phyloP scores from a whole-genome alignment of 2,888 invertebrate genomes.

The Pseudoips prasinana region DNA sequence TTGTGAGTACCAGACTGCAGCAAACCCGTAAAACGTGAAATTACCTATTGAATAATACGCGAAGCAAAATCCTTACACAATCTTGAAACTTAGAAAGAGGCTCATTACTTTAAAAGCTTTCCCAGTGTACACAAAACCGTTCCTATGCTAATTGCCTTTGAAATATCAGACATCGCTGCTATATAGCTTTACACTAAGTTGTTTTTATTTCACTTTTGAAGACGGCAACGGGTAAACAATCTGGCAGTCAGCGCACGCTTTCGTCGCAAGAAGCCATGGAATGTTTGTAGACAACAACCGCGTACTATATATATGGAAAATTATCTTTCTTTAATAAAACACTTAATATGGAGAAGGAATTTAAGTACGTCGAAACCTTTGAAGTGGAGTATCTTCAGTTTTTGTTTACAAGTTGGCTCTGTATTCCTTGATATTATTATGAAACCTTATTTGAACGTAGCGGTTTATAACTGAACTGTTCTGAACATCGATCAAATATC shows the following conservation, averaged over 20 bases:
- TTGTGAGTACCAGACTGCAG: too few relatives aligned
- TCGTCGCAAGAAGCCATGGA: constrained; percentile 13
- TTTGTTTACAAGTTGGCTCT: too few relatives aligned
- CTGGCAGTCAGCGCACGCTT: constrained; percentile 20
- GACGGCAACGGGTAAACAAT: constrained; percentile 28
- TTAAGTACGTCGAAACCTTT: neutral
- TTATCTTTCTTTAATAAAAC: constrained; percentile 23
- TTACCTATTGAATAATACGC: too few relatives aligned
- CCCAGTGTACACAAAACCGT: constrained; percentile 31
- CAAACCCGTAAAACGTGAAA: too few relatives aligned
- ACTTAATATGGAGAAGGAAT: constrained; percentile 22
- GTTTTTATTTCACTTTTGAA: constrained; percentile 25
- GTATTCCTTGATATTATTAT: too few relatives aligned
- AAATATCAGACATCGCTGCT: constrained; percentile 38
- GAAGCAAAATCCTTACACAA: too few relatives aligned
- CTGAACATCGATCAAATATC: constrained; percentile 5
- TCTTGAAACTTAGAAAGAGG: neutral
- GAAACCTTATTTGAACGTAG: too few relatives aligned
- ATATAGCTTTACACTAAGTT: constrained; percentile 16
- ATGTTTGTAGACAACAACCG: constrained; percentile 14
- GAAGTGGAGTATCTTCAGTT: neutral
- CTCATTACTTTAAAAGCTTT: constrained; percentile 22
- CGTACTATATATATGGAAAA: constrained; percentile 20
- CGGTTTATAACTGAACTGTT: too few relatives aligned
- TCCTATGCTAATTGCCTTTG: constrained; percentile 55